Base-by-base conservation (phyloP, 2,888 invertebrate species). In the Aspidapion aeneum region DNA sequence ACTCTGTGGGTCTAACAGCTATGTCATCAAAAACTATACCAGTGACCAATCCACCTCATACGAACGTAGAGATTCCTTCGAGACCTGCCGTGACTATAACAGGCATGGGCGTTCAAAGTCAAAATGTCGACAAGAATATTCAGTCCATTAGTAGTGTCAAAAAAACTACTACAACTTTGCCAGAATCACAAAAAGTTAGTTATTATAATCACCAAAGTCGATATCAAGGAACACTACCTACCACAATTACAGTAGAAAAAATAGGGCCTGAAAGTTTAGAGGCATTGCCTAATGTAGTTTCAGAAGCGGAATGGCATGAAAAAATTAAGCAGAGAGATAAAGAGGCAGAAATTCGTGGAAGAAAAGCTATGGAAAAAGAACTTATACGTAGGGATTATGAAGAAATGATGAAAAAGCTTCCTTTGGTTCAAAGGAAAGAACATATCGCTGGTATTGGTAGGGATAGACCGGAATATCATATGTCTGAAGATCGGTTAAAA, bases 201-300 rank as follows among this genome's bases (percentile, higher is more conserved):
- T 81, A 79, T 69, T 84, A 82, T 66, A 83, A 84, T 72, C 81
- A 82, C 66, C 75, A 77, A 21, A 83, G 82, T 67, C 80, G 81
- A 67, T 82, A 79, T 70, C 66, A 64, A 50, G 68, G 67, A 57
- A 80, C 80, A 63, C 66, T 75, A 16, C 76, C 72, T 3, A 70
- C 76, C 1, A 68, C 64, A 2, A 69, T 78, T 1, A 65, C 70
- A 2, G 75, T 80, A 0, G 80, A 82, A 59, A 78, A 75, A 70
- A 72, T 75, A 7, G 73, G 74, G 18, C 71, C 72, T 1, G 74
- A 72, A 12, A 73, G 72, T 62, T 63, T 78, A 2, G 69, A 74
- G 63, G 71, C 75, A 58, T 20, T 75, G 20, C 72, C 75, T 3
- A 68, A 73, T 63, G 35, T 65, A 17, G 62, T 68, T n/a, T 73